Conservation (phyloP, 2,888 invertebrate species). For the Macaria notata region DNA sequence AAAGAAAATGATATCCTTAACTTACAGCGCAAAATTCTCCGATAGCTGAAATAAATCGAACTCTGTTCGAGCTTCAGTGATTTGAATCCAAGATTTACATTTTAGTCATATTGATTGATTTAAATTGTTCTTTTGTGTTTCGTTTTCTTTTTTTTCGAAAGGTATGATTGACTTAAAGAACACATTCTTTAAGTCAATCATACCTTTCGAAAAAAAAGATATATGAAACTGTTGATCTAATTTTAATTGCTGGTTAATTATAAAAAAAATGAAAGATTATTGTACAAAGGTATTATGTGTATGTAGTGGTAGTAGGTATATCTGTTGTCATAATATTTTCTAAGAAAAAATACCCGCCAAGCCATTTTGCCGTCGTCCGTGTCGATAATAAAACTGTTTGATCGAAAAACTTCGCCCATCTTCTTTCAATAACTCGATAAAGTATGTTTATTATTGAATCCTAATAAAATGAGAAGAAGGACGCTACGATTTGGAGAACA, state of each 20-base stretch:
- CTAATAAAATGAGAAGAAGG: conserved; percentile 5
- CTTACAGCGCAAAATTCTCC: conserved; percentile 10
- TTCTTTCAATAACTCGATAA: conserved; percentile 12
- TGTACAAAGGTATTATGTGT: too few relatives aligned
- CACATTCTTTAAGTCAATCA: too few relatives aligned
- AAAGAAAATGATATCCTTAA: conserved; percentile 12
- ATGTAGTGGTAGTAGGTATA: too few relatives aligned
- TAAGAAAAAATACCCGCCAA: not conserved
- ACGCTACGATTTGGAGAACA: not conserved
- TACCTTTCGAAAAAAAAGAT: too few relatives aligned
- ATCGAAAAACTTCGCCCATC: conserved; percentile 24
- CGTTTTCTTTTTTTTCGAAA: too few relatives aligned
- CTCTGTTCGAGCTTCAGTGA: conserved; percentile 27
- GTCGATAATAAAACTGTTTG: conserved; percentile 17
- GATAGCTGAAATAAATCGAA: conserved; percentile 30
- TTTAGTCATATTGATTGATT: conserved; percentile 7
- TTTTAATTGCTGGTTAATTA: too few relatives aligned
- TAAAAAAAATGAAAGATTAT: too few relatives aligned
- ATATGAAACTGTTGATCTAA: too few relatives aligned
- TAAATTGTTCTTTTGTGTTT: conserved; percentile 1
- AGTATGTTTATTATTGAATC: conserved; percentile 12
- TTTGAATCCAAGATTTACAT: conserved; percentile 23
- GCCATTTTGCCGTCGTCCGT: not conserved
- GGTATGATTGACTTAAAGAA: too few relatives aligned
- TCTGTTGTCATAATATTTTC: too few relatives aligned